Evolutionary conservation across 1,140 invertebrate genomes (phyloP).

Genomic region (Macrosteles quadrilineatus): DNA sequence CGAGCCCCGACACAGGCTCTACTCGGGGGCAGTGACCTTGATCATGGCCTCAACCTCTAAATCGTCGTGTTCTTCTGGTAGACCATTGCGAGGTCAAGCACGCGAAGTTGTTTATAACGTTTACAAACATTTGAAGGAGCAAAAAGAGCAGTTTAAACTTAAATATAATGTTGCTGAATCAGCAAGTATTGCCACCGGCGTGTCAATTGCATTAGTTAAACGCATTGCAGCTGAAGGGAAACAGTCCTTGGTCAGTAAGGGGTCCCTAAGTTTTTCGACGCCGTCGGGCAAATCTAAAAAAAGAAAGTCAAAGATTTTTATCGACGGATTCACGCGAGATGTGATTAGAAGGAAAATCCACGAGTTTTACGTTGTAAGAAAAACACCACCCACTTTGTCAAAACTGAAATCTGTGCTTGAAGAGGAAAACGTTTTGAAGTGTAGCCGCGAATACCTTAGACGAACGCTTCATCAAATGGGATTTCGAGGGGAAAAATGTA

Average conservation of each 20-base stretch:
- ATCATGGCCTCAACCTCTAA: neutral
- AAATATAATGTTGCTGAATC: neutral
- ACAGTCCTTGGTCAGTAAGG: neutral
- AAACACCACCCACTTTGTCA: neutral
- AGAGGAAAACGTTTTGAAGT: neutral
- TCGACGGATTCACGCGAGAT: neutral
- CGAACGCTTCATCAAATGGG: neutral
- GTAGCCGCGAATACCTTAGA: neutral
- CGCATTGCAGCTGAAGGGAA: neutral
- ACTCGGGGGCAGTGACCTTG: too few relatives aligned
- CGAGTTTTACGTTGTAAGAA: neutral
- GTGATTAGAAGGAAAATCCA: neutral
- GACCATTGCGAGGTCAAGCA: neutral
- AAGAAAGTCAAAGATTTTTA: neutral
- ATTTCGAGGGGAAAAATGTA: neutral
- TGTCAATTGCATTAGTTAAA: neutral
- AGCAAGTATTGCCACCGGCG: neutral
- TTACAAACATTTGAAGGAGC: neutral
- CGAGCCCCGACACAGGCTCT: too few relatives aligned
- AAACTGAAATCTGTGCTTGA: neutral
- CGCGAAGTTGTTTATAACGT: neutral
- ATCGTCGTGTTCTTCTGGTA: neutral
- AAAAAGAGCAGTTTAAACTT: neutral
- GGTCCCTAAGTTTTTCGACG: neutral
- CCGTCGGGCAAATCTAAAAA: neutral